These are phyloP conservation scores for Xylota sylvarum DNA, from an alignment of 2,888 invertebrate species.

Conservation along the genomic window DNA sequence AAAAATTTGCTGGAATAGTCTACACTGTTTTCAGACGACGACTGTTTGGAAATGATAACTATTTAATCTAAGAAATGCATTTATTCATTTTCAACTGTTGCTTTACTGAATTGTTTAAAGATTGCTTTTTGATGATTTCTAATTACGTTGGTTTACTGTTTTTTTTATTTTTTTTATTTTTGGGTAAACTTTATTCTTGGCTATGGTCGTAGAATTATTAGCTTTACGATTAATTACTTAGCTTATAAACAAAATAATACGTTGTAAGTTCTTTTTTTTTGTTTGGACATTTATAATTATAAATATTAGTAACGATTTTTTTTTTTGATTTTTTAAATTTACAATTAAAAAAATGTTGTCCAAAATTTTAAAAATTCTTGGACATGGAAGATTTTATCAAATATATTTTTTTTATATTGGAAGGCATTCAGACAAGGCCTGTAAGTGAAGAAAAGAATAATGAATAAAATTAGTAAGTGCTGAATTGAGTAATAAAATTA, in stretches of 20 bases:
- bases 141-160: slow-evolving; percentile 38
- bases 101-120: slow-evolving; percentile 27
- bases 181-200: slow-evolving; percentile 27
- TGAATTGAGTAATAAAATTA: background rate
- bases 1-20: slow-evolving; percentile 12
- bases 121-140: slow-evolving; percentile 40
- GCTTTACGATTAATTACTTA: slow-evolving; percentile 55
- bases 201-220: slow-evolving; percentile 47
- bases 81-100: slow-evolving; percentile 31
- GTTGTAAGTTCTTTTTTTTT: slow-evolving; percentile 58
- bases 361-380: slow-evolving; percentile 83
- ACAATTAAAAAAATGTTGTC: slow-evolving; percentile 82
- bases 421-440: slow-evolving; percentile 85
- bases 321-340: slow-evolving; percentile 56
- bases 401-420: slow-evolving; percentile 81
- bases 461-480: background rate
- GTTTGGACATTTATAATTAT: slow-evolving; percentile 73
- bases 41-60: slow-evolving; percentile 49
- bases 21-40: slow-evolving; percentile 5
- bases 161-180: background rate
- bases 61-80: slow-evolving; percentile 69
- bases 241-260: slow-evolving; percentile 71
- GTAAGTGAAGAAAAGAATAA: slow-evolving; percentile 77
- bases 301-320: slow-evolving; percentile 67
- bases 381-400: slow-evolving; percentile 83